Percentiles rank a stretch among this genome's conserved stretches.
phyloP scores from a whole-genome alignment of 2,888 invertebrate genomes.

The Volucella zonaria region DNA sequence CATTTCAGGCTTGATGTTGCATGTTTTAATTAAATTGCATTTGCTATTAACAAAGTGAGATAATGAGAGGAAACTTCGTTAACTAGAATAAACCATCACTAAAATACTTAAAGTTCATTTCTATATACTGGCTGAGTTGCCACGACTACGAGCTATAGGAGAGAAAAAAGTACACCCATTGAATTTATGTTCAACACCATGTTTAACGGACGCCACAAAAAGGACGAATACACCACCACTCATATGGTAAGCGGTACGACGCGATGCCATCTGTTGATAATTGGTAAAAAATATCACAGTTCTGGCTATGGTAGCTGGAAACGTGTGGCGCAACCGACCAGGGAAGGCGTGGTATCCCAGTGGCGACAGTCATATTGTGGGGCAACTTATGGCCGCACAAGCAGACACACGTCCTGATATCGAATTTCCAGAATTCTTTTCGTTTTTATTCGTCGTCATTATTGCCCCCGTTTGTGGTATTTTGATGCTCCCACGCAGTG shows the following conservation, averaged over 20 bases:
- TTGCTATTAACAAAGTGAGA: no score
- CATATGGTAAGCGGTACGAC: slow-evolving; percentile 71
- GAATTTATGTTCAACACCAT: slow-evolving; percentile 76
- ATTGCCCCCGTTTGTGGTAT: slow-evolving; percentile 71
- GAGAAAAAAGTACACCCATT: slow-evolving; percentile 68
- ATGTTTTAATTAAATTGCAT: no score
- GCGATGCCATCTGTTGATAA: slow-evolving; percentile 74
- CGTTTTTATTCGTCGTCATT: slow-evolving; percentile 65
- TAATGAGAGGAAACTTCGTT: no score
- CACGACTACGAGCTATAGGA: background rate
- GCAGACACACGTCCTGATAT: slow-evolving; percentile 37
- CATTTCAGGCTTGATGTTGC: no score
- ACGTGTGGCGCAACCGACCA: slow-evolving; percentile 4
- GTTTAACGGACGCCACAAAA: slow-evolving; percentile 75
- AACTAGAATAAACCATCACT: no score
- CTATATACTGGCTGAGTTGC: background rate
- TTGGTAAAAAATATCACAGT: slow-evolving; percentile 67
- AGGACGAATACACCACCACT: slow-evolving; percentile 73
- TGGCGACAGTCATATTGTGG: slow-evolving; percentile 50
- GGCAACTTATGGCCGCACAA: slow-evolving; percentile 50
- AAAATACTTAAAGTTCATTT: no score
- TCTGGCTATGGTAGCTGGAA: slow-evolving; percentile 13
- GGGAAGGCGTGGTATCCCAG: slow-evolving; percentile 37
- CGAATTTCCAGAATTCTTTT: slow-evolving; percentile 47
- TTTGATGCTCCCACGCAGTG: slow-evolving; percentile 67